A percentile compares a stretch with the other conserved stretches of the same genome.
Evolutionary conservation across 2,113 vertebrate species (phyloP).

Genomic region (Motacilla tschutschensis): DNA sequence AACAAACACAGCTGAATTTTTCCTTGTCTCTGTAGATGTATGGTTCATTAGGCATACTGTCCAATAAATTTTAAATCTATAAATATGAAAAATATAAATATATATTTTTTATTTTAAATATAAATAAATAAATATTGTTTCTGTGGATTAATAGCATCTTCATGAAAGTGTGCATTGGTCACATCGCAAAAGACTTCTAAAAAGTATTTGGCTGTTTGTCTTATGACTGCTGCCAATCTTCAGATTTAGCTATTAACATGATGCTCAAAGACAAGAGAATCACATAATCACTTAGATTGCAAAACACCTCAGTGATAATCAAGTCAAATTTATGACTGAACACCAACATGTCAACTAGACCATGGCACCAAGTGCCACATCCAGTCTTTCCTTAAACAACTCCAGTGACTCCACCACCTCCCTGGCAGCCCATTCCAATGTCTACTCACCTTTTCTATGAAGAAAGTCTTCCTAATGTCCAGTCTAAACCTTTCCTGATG

Average conservation of each 20-base stretch:
- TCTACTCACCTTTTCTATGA: neutral
- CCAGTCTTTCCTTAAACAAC: neutral
- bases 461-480: neutral
- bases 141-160: neutral
- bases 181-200: accelerated
- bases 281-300: neutral
- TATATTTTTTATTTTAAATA: neutral
- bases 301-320: neutral
- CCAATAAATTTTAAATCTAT: neutral
- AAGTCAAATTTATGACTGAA: neutral
- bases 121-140: neutral
- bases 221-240: neutral
- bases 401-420: neutral
- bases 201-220: neutral
- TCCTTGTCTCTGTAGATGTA: neutral
- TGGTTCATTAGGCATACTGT: neutral
- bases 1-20: neutral
- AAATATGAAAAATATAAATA: neutral
- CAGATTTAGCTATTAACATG: neutral
- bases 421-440: neutral
- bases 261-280: neutral
- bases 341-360: neutral
- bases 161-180: neutral
- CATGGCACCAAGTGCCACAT: neutral
- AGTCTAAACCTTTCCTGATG: neutral